These are phyloP conservation scores for Entosphenus tridentatus DNA, from an alignment of 2,113 vertebrate genomes.

Conservation along the genomic window DNA sequence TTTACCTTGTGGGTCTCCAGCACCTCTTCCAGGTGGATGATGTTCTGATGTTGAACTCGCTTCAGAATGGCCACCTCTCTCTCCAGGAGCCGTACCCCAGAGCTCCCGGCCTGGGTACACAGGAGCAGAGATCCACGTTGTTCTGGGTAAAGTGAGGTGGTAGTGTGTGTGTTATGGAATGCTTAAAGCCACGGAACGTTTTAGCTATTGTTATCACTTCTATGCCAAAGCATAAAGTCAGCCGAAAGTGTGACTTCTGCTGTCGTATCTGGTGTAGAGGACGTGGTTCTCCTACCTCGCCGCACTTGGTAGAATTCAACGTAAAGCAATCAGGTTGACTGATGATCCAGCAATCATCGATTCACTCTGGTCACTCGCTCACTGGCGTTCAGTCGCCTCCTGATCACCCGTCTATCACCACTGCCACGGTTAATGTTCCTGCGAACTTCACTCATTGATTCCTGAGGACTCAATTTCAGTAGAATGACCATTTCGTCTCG, in stretches of 20 bases:
- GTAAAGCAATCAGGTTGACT: no score
- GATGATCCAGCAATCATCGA: no score
- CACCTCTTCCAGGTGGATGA: slow-evolving; percentile 47
- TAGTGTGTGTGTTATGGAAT: background rate
- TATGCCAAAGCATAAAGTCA: background rate
- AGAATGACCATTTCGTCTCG: no score
- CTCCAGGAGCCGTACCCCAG: slow-evolving; percentile 36
- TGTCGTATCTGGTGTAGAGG: background rate
- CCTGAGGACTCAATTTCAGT: no score
- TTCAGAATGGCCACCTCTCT: slow-evolving; percentile 47
- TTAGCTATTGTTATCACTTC: background rate
- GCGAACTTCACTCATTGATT: no score
- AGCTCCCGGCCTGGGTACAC: slow-evolving; percentile 36
- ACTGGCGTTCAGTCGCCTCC: no score
- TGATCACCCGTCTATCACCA: no score
- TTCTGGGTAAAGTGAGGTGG: background rate
- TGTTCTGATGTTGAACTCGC: slow-evolving; percentile 33
- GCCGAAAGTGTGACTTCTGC: background rate
- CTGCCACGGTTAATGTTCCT: no score
- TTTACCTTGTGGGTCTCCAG: slow-evolving; percentile 40
- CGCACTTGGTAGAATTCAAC: background rate
- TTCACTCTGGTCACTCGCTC: no score
- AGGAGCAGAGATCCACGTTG: slow-evolving; percentile 11
- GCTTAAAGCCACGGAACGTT: background rate
- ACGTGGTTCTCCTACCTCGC: background rate